Base-by-base conservation (phyloP, 2,797 vertebrate species). In the Halcyon chelicuti region DNA sequence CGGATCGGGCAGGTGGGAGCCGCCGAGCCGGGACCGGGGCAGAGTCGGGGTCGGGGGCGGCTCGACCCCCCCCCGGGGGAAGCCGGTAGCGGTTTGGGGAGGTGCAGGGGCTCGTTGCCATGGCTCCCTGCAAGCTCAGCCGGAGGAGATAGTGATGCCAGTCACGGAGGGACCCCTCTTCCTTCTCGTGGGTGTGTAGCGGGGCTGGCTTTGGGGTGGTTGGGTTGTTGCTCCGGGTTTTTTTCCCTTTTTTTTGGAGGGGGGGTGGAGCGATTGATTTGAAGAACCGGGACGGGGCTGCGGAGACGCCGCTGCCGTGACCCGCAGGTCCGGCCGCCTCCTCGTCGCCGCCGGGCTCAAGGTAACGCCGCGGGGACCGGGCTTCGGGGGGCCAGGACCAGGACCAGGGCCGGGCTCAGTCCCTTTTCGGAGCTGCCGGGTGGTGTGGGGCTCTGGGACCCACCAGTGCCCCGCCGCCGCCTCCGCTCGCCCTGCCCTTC, bases 81-180 rank as follows among this genome's bases (percentile, higher is more conserved):
- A 62, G 71, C 68, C 46, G 93, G 72, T 35, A 44, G 67, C 17
- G 81, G 83, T 44, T 88, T 15, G 89, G 96, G 91, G 88, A 82
- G 80, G 88, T n/a, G 52, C 33, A 9, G 86, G 96, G 96, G 63
- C 62, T 82, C 81, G 98, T 98, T 98, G 96, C 98, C 96, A 98
- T 98, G 98, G 94, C 92, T 97, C 81, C 96, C 96, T 86, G 72
- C 94, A 96, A 96, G 97, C 97, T 21, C 81, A 76, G 96, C 91
- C 60, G 71, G 40, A 84, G 95, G 96, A 97, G 95, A 96, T 97
- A 90, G 92, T 84, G 94, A 98, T 96, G 97, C 97, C 94, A 96
- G 98, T 97, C 97, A 97, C 96, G 97, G 93, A 97, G 76, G 90
- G 94, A 92, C 94, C 95, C 86, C 77, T 90, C 93, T 97, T 87